Evolutionary conservation across 2,113 vertebrate genomes (phyloP).

Genomic region (Typhlomys cinereus): DNA sequence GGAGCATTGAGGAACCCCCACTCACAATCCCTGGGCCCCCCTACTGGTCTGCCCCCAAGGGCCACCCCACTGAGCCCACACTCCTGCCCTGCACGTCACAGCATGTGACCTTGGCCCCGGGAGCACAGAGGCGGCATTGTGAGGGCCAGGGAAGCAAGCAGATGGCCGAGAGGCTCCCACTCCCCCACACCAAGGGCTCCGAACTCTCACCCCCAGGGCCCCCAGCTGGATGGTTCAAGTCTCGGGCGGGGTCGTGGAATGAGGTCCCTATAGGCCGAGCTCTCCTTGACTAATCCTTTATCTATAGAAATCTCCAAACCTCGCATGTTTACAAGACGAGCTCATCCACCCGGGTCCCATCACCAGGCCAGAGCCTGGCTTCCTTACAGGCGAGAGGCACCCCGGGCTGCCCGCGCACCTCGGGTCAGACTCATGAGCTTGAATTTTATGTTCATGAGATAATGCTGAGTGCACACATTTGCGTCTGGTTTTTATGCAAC

Average conservation of each 20-base stretch:
- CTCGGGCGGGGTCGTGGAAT: fast-evolving
- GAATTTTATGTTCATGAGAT: fast-evolving
- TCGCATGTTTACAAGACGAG: neutral
- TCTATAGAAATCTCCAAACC: neutral
- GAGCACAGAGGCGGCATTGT: neutral
- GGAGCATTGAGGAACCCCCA: too few species aligned
- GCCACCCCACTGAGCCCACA: neutral
- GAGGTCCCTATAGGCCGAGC: neutral
- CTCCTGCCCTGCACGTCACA: neutral
- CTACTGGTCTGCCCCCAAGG: fast-evolving
- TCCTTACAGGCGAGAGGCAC: too few species aligned
- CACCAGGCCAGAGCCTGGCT: neutral
- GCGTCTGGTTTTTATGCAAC: neutral
- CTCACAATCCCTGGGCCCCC: neutral
- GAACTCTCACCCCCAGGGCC: neutral
- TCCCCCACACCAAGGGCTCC: neutral
- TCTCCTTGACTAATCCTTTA: neutral
- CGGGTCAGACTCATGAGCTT: neutral
- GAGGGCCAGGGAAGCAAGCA: conserved; percentile 36
- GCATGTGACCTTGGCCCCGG: neutral
- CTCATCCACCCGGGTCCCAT: neutral
- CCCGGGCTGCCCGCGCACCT: neutral
- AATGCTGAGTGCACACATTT: too few species aligned
- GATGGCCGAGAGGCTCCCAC: neutral
- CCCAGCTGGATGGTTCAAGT: neutral